Evolutionary conservation across 1,140 invertebrate genomes (phyloP).

Genomic region (Chlorops oryzae): DNA sequence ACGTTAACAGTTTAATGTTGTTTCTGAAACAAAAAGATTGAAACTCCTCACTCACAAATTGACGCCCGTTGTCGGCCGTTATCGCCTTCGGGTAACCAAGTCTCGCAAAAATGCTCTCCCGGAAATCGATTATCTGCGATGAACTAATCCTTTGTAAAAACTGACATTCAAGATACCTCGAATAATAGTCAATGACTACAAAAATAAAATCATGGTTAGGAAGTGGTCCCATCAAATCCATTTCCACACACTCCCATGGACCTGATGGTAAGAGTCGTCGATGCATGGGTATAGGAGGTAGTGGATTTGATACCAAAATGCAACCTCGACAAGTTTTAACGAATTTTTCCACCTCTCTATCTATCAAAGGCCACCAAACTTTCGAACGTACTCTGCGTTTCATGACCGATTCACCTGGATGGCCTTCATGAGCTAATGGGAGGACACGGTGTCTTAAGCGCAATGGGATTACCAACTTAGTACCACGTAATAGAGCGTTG

Average conservation of each 20-base stretch:
- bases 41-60: slow-evolving; percentile 6
- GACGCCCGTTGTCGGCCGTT: slow-evolving; percentile 1
- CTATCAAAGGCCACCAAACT: slow-evolving; percentile 52
- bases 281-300: slow-evolving; percentile 10
- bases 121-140: not conserved
- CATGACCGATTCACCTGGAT: slow-evolving; percentile 53
- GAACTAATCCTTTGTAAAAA: slow-evolving; percentile 1
- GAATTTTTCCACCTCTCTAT: slow-evolving; percentile 48
- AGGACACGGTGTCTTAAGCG: not conserved
- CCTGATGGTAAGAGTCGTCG: slow-evolving; percentile 9
- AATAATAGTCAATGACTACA: slow-evolving; percentile 18
- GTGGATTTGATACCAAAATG: slow-evolving; percentile 10
- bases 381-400: slow-evolving; percentile 51
- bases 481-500: not conserved
- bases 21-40: not conserved
- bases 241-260: slow-evolving; percentile 13
- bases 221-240: slow-evolving; percentile 9
- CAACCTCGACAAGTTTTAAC: slow-evolving; percentile 49
- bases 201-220: slow-evolving; percentile 12
- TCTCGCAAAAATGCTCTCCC: not conserved
- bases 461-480: not conserved
- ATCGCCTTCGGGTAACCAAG: slow-evolving; percentile 1
- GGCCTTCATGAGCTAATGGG: slow-evolving; percentile 50
- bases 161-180: slow-evolving; percentile 7
- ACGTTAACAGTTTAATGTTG: slow-evolving; percentile 2